phyloP scores from a whole-genome alignment of 2,888 invertebrate genomes.

The Carcina quercana region DNA sequence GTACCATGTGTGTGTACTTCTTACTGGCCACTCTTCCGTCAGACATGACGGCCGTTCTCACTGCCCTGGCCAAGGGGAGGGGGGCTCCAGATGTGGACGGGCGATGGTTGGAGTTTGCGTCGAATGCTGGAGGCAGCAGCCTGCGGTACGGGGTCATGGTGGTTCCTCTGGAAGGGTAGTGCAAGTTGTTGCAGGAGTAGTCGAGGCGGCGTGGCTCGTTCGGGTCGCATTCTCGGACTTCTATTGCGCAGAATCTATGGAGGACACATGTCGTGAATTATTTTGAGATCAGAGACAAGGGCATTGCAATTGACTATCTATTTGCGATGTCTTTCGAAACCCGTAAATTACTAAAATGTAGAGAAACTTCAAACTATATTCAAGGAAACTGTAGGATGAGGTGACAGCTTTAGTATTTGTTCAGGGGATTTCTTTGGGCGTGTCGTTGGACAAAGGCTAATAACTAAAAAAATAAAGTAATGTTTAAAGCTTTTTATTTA shows the following conservation, averaged over 20 bases:
- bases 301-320: no score
- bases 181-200: slow-evolving; percentile 21
- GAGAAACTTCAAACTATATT: no score
- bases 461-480: no score
- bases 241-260: slow-evolving; percentile 15
- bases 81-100: slow-evolving; percentile 8
- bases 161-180: slow-evolving; percentile 16
- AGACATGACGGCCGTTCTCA: slow-evolving; percentile 7
- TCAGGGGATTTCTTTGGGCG: no score
- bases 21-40: slow-evolving; percentile 8
- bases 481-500: no score
- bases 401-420: no score
- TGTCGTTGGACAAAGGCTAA: no score
- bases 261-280: no score
- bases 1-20: slow-evolving; percentile 3
- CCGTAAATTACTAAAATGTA: no score
- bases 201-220: slow-evolving; percentile 17
- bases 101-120: neutral
- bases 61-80: slow-evolving; percentile 9
- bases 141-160: slow-evolving; percentile 16
- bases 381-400: no score
- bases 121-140: slow-evolving; percentile 10
- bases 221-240: slow-evolving; percentile 14
- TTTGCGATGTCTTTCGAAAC: no score
- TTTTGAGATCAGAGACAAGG: no score